Evolutionary conservation across 2,888 invertebrate genomes (phyloP).

Genomic region (Lathronympha strigana): DNA sequence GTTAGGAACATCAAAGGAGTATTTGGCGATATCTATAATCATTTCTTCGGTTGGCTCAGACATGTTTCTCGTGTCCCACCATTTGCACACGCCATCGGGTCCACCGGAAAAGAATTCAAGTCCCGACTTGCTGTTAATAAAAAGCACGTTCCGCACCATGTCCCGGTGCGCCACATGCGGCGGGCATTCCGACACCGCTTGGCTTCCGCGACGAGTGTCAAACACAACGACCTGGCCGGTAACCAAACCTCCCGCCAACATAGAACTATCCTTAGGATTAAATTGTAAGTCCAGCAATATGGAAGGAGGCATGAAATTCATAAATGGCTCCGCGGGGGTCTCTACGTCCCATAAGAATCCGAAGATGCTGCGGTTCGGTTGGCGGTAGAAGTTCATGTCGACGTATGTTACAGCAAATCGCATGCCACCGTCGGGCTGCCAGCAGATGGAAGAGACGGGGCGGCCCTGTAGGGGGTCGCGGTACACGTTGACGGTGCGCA

Average conservation of each 20-base stretch:
- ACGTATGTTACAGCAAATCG: constrained; percentile 93
- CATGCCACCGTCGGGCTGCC: constrained; percentile 93
- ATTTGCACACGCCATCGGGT: constrained; percentile 93
- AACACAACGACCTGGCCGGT: constrained; percentile 88
- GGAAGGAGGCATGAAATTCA: constrained; percentile 87
- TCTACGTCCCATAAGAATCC: constrained; percentile 95
- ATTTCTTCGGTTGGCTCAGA: constrained; percentile 86
- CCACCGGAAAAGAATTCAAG: constrained; percentile 96
- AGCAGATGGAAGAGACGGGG: constrained; percentile 90
- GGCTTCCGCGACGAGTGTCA: constrained; percentile 90
- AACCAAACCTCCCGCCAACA: constrained; percentile 87
- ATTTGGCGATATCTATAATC: constrained; percentile 86
- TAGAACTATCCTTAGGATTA: constrained; percentile 90
- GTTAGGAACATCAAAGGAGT: constrained; percentile 75
- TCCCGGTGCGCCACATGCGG: constrained; percentile 94
- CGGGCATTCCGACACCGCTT: constrained; percentile 88
- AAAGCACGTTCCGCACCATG: constrained; percentile 91
- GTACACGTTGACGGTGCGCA: constrained; percentile 93
- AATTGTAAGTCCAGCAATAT: constrained; percentile 92
- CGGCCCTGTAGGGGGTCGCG: constrained; percentile 86
- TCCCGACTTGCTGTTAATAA: constrained; percentile 96
- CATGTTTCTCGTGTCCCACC: constrained; percentile 90
- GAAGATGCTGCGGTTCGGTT: constrained; percentile 57
- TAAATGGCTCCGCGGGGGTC: constrained; percentile 90
- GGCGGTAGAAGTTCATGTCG: constrained; percentile 89